Evolutionary conservation across 2,797 vertebrate genomes (phyloP).

Genomic region (Xenopus petersii): DNA sequence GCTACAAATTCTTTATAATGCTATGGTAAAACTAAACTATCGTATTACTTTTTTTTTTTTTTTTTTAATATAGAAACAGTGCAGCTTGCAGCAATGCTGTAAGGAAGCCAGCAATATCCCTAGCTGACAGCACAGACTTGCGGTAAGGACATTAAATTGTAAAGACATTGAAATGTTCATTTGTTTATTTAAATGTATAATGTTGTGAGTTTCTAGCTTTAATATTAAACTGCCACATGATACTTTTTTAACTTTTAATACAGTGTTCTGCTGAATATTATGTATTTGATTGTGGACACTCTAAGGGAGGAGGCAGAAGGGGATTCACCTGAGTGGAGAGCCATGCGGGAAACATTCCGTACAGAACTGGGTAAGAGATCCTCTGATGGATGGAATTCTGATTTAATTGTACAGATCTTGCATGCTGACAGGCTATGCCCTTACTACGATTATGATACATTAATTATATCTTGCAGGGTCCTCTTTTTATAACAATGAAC

Average conservation of each 20-base stretch:
- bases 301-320: conserved; percentile 86
- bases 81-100: conserved; percentile 95
- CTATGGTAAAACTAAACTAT: too few species aligned
- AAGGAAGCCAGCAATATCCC: conserved; percentile 94
- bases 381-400: too few species aligned
- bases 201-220: neutral
- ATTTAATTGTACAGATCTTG: too few species aligned
- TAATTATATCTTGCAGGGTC: conserved; percentile 70
- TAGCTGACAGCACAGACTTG: conserved; percentile 96
- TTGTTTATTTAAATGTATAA: neutral
- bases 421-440: too few species aligned
- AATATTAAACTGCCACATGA: neutral
- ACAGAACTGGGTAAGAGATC: conserved; percentile 80
- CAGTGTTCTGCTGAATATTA: conserved; percentile 94
- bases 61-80: conserved; percentile 76
- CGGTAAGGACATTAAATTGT: conserved; percentile 58
- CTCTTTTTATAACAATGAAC: conserved; percentile 85
- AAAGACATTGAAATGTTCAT: neutral
- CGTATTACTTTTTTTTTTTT: neutral
- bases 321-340: conserved; percentile 86
- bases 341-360: conserved; percentile 85
- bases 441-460: neutral
- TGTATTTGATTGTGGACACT: conserved; percentile 95
- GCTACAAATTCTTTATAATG: too few species aligned
- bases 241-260: neutral